Percentiles rank a stretch among this genome's conserved stretches.
phyloP scores from a whole-genome alignment of 2,113 vertebrate genomes.

The Hypomesus transpacificus region DNA sequence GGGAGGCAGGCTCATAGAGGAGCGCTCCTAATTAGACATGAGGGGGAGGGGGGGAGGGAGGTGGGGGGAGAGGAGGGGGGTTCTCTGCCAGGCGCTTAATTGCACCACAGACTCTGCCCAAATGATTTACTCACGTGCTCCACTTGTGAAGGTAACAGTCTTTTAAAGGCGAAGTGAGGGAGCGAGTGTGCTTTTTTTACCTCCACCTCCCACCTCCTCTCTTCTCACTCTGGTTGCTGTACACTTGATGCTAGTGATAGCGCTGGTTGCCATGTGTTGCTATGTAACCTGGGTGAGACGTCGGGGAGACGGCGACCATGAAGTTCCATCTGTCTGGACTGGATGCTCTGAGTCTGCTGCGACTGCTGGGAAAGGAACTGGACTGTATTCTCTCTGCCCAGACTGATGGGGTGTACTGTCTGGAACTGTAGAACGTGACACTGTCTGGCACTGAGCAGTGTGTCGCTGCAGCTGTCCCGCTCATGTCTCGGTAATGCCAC shows the following conservation, averaged over 20 bases:
- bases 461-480: no score
- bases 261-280: conserved; percentile 55
- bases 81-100: conserved; percentile 57
- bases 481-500: no score
- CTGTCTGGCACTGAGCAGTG: no score
- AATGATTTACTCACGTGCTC: conserved; percentile 62
- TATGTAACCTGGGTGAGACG: conserved; percentile 54
- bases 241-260: conserved; percentile 60
- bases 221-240: conserved; percentile 51
- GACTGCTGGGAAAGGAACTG: neutral
- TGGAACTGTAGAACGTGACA: neutral
- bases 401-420: neutral
- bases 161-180: conserved; percentile 73
- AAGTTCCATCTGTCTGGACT: conserved; percentile 59
- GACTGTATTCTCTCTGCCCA: no score
- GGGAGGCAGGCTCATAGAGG: conserved; percentile 54
- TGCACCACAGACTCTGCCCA: conserved; percentile 65
- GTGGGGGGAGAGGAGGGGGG: no score
- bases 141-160: conserved; percentile 78
- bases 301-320: conserved; percentile 36
- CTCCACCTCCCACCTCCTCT: conserved; percentile 10
- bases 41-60: conserved; percentile 37
- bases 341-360: conserved; percentile 9
- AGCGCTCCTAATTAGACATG: conserved; percentile 71
- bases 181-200: conserved; percentile 54